Conservation (phyloP, 2,888 invertebrate genomes). For the Pseudococcus longispinus region DNA sequence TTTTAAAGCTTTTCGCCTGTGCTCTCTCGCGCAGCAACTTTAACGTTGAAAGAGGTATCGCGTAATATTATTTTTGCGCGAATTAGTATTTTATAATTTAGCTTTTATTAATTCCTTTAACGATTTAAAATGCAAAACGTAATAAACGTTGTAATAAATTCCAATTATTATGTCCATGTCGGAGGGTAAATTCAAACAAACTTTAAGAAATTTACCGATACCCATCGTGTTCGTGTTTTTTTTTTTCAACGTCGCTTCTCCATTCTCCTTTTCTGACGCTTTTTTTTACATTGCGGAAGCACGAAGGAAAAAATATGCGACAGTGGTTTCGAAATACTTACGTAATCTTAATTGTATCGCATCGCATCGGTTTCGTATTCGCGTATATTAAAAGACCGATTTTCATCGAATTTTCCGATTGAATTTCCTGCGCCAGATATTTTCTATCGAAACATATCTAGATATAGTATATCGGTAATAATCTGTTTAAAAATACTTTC, state of each 20-base stretch:
- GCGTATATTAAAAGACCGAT: neutral
- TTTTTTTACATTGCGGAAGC: neutral
- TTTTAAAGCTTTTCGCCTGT: constrained; percentile 14
- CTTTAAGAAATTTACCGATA: constrained; percentile 7
- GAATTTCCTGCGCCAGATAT: neutral
- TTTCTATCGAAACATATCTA: neutral
- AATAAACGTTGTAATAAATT: constrained; percentile 44
- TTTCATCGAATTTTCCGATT: neutral
- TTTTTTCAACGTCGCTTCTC: neutral
- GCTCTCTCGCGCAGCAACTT: neutral
- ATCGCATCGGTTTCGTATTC: neutral
- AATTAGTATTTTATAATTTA: constrained; percentile 43
- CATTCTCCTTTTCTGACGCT: neutral
- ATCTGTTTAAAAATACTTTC: too few relatives aligned
- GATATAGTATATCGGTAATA: too few relatives aligned
- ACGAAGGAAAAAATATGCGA: neutral
- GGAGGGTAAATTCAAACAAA: constrained; percentile 32
- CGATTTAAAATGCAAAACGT: constrained; percentile 38
- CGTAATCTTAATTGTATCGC: constrained; percentile 11
- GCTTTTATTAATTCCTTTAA: constrained; percentile 42
- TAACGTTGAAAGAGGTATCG: constrained; percentile 26
- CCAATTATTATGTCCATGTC: constrained; percentile 39
- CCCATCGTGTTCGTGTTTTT: constrained; percentile 8
- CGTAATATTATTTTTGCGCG: constrained; percentile 44
- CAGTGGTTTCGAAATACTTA: neutral